Base-by-base conservation (phyloP, 2,113 vertebrate species). In the Microcebus jonahi region DNA sequence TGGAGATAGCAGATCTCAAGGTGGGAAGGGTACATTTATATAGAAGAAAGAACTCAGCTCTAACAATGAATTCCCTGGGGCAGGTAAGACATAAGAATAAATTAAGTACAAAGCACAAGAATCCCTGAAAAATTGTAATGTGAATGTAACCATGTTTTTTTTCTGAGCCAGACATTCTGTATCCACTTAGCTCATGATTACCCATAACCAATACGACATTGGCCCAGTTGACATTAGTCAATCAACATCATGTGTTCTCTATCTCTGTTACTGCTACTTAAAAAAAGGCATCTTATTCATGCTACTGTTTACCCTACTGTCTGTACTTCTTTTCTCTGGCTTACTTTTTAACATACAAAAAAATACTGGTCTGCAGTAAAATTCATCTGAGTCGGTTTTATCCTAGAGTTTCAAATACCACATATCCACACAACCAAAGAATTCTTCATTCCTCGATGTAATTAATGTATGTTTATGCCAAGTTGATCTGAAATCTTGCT, bases 1-100 rank as follows among this genome's bases (percentile, higher is more conserved):
- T 91, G 87, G 81, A 96, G 85, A 92, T n/a, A 65, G 73, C 73
- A 65, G 17, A 68, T 86, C 71, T 97, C 71, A 91, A 96, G 77
- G 83, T 91, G 93, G 91, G 95, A 84, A 93, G 86, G 91, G 81
- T 77, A 79, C n/a, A 85, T 88, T 95, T 95, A 95, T 88, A 77
- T 13, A 61, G 84, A 92, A 97, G 53, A 93, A 97, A 95, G 57
- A 88, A 92, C n/a, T 96, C 21, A 59, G 73, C 59, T 81, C 75
- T 86, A 95, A 94, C 55, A 88, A 94, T 93, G 79, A 93, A 95
- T 94, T 94, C 86, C 93, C 86, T 63, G 13, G n/a, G 73, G 82
- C 73, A 88, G 42, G 45, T 84, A 70, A 93, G 93, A 82, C 61
- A 94, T 4, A 50, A 96, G 81, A 97, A 92, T 95, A 92, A 96